Conservation (phyloP, 1,140 invertebrate genomes). For the Aphis craccivora region DNA sequence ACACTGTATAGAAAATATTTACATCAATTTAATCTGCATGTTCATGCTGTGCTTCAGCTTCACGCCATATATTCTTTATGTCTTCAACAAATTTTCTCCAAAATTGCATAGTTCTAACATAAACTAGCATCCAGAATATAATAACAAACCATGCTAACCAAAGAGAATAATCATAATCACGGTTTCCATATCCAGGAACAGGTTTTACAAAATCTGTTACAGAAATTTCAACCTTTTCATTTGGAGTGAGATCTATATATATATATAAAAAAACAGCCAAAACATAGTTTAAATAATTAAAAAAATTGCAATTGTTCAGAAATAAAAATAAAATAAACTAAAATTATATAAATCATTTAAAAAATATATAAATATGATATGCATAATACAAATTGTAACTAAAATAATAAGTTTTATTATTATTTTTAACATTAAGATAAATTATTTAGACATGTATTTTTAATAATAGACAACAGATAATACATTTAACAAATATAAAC, state of each 20-base stretch:
- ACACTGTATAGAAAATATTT: constrained; percentile 5
- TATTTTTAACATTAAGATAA: too few relatives aligned
- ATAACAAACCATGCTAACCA: constrained; percentile 88
- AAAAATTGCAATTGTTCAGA: too few relatives aligned
- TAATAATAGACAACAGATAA: too few relatives aligned
- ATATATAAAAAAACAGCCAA: constrained; percentile 42
- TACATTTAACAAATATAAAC: too few relatives aligned
- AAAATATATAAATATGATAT: too few relatives aligned
- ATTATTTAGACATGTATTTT: too few relatives aligned
- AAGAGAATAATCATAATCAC: constrained; percentile 83
- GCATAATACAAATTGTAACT: background rate
- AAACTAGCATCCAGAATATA: constrained; percentile 62
- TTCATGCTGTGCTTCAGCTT: constrained; percentile 87
- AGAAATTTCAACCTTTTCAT: constrained; percentile 73
- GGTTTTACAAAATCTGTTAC: constrained; percentile 82
- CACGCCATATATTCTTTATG: constrained; percentile 86
- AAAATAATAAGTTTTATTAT: too few relatives aligned
- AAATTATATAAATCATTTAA: too few relatives aligned
- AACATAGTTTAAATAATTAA: background rate
- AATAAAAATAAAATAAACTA: too few relatives aligned
- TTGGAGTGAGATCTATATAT: constrained; percentile 69
- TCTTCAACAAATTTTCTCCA: constrained; percentile 84
- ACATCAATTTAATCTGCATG: constrained; percentile 67
- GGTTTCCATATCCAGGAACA: constrained; percentile 74
- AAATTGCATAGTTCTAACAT: constrained; percentile 63